Evolutionary conservation across 1,140 invertebrate genomes (phyloP).

Genomic region (Asbolus verrucosus): DNA sequence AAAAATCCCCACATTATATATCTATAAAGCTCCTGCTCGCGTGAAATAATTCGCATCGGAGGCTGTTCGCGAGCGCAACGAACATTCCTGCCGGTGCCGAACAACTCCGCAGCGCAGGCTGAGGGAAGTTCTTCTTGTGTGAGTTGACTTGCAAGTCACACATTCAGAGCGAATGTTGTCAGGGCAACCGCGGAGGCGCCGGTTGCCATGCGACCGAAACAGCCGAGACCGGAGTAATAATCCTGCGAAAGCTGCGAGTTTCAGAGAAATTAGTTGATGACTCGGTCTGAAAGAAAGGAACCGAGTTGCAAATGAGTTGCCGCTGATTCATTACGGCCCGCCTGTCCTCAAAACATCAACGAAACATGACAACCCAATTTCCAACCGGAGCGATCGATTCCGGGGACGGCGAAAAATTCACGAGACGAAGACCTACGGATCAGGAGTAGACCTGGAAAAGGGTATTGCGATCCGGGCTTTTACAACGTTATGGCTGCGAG

Average conservation of each 20-base stretch:
- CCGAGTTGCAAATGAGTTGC: constrained; percentile 63
- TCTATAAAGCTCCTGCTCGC: too few species aligned
- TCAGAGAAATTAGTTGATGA: constrained; percentile 62
- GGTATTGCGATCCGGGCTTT: too few species aligned
- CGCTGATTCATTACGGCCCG: constrained; percentile 60
- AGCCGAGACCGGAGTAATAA: constrained; percentile 57
- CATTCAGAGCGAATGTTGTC: constrained; percentile 51
- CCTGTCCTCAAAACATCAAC: constrained; percentile 50
- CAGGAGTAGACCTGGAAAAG: too few species aligned
- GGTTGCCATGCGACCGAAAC: constrained; percentile 57
- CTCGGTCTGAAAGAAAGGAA: constrained; percentile 61
- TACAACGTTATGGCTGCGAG: too few species aligned
- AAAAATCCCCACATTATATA: too few species aligned
- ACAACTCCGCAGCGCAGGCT: not conserved
- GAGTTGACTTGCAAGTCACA: constrained; percentile 58
- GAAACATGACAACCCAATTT: constrained; percentile 52
- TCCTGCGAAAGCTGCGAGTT: constrained; percentile 58
- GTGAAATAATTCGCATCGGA: too few species aligned
- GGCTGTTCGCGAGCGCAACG: too few species aligned
- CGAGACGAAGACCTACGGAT: too few species aligned
- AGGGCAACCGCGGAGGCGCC: constrained; percentile 56
- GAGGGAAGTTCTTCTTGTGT: too few species aligned
- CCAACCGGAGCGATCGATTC: constrained; percentile 44
- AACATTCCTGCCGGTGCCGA: too few species aligned
- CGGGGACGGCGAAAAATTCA: not conserved